phyloP scores from a whole-genome alignment of 2,888 invertebrate genomes.

The Chloroclysta siterata region DNA sequence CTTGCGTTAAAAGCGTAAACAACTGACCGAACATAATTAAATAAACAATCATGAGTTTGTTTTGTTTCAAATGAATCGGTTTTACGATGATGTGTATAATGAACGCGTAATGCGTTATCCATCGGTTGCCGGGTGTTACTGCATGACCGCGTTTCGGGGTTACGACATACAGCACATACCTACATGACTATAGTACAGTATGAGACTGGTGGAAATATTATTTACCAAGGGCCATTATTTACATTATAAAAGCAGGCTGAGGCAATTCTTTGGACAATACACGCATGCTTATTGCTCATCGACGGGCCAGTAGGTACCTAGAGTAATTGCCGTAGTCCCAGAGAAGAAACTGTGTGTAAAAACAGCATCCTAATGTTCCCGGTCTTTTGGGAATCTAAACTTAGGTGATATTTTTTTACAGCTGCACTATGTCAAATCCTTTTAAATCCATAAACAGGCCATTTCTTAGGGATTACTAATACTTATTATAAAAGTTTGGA shows the following conservation, averaged over 20 bases:
- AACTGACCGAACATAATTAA: conserved; percentile 21
- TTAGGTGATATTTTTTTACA: no score
- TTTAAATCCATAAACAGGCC: no score
- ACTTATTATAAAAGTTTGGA: not conserved
- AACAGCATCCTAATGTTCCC: not conserved
- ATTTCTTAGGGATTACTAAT: no score
- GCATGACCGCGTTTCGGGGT: conserved; percentile 50
- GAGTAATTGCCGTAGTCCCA: no score
- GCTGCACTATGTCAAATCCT: no score
- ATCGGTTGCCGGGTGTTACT: conserved; percentile 42
- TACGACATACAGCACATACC: conserved; percentile 42
- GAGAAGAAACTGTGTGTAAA: not conserved
- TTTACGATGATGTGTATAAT: conserved; percentile 30
- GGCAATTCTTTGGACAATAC: not conserved
- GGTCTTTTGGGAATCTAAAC: no score
- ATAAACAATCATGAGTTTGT: conserved; percentile 20
- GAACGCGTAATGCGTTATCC: conserved; percentile 24
- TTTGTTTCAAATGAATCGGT: conserved; percentile 32
- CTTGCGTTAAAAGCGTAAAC: conserved; percentile 7
- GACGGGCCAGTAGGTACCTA: no score
- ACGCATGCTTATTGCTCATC: not conserved
- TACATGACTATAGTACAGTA: no score
- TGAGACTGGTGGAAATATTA: not conserved
- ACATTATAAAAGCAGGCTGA: not conserved
- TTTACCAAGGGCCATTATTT: not conserved